Conservation (phyloP, 2,113 vertebrate species). For the Protomyctophum bolini region DNA sequence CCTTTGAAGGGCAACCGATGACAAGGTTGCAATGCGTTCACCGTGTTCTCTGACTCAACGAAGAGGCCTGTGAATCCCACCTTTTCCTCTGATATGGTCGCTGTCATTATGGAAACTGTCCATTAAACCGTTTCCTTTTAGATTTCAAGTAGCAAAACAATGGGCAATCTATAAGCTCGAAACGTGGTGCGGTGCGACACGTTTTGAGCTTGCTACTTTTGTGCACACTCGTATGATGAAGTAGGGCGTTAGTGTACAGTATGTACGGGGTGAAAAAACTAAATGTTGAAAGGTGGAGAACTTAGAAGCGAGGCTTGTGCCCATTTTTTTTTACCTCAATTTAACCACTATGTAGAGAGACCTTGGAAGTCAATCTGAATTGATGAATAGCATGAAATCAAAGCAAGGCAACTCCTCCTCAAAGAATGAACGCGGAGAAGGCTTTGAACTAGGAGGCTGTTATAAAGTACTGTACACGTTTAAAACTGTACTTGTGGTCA, state of each 20-base stretch:
- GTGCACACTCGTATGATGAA: too few relatives aligned
- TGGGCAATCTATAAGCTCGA: too few relatives aligned
- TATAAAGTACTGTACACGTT: constrained; percentile 1
- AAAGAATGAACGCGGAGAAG: constrained; percentile 7
- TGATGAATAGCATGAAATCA: constrained; percentile 49
- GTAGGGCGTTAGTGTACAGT: too few relatives aligned
- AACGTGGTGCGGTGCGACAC: too few relatives aligned
- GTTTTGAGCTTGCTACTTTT: too few relatives aligned
- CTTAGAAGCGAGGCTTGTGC: too few relatives aligned
- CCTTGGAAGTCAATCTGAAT: constrained; percentile 42
- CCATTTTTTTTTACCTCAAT: not conserved
- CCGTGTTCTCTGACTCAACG: not conserved
- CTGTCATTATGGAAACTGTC: not conserved
- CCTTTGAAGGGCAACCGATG: not conserved
- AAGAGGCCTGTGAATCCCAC: not conserved
- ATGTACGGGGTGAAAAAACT: too few relatives aligned
- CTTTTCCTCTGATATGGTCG: not conserved
- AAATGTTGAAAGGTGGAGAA: too few relatives aligned
- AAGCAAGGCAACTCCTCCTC: constrained; percentile 33
- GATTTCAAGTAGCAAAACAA: too few relatives aligned
- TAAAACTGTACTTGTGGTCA: not conserved
- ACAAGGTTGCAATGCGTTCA: not conserved
- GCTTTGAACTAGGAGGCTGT: constrained; percentile 49
- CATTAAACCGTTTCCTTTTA: too few relatives aligned
- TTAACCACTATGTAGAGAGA: constrained; percentile 3